Evolutionary conservation across 2,888 invertebrate genomes (phyloP).

Genomic region (Leptarthrus brevirostris): DNA sequence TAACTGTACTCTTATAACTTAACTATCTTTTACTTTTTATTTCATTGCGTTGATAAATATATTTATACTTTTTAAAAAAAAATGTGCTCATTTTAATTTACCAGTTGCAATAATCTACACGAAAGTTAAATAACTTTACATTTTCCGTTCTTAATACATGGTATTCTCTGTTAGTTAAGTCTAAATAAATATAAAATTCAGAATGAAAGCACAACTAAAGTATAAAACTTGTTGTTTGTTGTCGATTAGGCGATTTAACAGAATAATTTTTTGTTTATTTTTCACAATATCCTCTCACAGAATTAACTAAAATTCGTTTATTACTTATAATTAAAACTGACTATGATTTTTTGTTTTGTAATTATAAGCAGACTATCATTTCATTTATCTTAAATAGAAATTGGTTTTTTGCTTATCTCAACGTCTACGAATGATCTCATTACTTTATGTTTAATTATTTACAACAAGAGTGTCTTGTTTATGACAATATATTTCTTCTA

Average conservation of each 20-base stretch:
- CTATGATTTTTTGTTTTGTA: neutral
- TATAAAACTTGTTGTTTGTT: slow-evolving; percentile 18
- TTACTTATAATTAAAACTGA: slow-evolving; percentile 8
- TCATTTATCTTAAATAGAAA: slow-evolving; percentile 27
- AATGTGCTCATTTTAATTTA: slow-evolving; percentile 32
- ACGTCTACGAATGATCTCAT: neutral
- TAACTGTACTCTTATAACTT: slow-evolving; percentile 24
- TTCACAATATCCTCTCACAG: neutral
- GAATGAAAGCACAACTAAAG: slow-evolving; percentile 12
- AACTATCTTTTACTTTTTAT: slow-evolving; percentile 8
- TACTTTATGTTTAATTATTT: slow-evolving; percentile 31
- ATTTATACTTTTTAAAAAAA: slow-evolving; percentile 30
- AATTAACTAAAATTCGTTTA: slow-evolving; percentile 24
- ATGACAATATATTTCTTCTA: slow-evolving; percentile 32
- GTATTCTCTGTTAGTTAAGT: slow-evolving; percentile 40
- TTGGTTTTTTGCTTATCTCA: neutral
- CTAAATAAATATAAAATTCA: slow-evolving; percentile 32
- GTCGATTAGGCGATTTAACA: slow-evolving; percentile 26
- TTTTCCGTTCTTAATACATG: slow-evolving; percentile 32
- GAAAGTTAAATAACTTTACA: slow-evolving; percentile 46
- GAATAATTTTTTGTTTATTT: neutral
- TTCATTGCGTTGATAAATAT: slow-evolving; percentile 43
- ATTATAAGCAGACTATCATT: slow-evolving; percentile 26
- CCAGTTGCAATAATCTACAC: slow-evolving; percentile 24
- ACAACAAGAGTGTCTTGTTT: slow-evolving; percentile 12